Percentiles rank a stretch among this genome's conserved stretches.
phyloP scores from a whole-genome alignment of 1,140 invertebrate species.

The Drosophila asahinai region DNA sequence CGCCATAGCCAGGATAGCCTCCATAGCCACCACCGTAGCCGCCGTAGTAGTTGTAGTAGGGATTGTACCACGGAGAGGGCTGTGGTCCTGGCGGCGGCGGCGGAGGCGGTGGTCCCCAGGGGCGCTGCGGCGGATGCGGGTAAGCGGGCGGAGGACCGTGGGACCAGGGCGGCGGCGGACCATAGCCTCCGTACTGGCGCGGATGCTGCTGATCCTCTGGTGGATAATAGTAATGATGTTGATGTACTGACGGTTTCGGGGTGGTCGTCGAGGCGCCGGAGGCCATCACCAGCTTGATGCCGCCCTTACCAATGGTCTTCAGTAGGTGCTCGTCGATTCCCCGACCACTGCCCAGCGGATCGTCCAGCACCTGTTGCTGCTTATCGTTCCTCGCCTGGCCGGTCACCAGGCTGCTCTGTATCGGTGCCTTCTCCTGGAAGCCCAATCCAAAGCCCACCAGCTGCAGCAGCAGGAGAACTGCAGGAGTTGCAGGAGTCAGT shows the following conservation, averaged over 20 bases:
- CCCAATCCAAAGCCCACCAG: conserved; percentile 25
- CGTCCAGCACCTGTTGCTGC: conserved; percentile 51
- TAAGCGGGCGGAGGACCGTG: conserved; percentile 13
- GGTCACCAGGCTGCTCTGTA: conserved; percentile 47
- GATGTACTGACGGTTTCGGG: conserved; percentile 61
- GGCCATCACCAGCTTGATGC: conserved; percentile 65
- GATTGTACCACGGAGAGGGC: conserved; percentile 46
- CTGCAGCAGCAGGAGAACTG: conserved; percentile 56
- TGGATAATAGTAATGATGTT: conserved; percentile 79
- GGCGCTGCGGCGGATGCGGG: conserved; percentile 25
- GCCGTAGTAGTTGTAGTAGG: conserved; percentile 40
- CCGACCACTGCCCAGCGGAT: conserved; percentile 39
- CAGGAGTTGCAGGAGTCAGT: neutral
- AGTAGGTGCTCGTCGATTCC: conserved; percentile 60
- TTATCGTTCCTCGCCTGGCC: conserved; percentile 59
- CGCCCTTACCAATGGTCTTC: conserved; percentile 75
- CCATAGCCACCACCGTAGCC: conserved; percentile 6
- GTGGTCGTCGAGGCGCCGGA: conserved; percentile 44
- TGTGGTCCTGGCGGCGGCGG: conserved; percentile 43
- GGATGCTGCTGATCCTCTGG: conserved; percentile 65
- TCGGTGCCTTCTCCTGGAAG: conserved; percentile 69
- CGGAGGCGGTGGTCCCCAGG: conserved; percentile 45
- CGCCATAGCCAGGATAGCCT: conserved; percentile 20
- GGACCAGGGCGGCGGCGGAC: conserved; percentile 21
- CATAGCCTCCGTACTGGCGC: conserved; percentile 60